Evolutionary conservation across 2,888 invertebrate genomes (phyloP), one percentile per base, ranked within the genome.

Genomic region (Aphodius sticticus): DNA sequence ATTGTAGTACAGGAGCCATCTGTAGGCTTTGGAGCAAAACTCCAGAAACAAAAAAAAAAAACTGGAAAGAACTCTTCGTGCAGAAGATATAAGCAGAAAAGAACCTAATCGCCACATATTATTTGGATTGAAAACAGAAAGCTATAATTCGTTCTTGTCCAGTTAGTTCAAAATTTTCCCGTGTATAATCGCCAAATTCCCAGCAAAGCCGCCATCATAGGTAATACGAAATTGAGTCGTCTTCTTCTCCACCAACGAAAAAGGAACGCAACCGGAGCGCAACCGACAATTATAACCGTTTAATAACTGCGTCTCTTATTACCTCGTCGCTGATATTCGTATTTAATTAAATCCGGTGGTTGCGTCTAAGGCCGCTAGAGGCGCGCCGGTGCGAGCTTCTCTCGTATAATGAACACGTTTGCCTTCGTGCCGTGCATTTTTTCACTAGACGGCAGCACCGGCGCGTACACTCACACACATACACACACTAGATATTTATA

Each of bases 391-490:
- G 26, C 72, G 72, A 15, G 16, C 35, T 72, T 72, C 35, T 36
- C 72, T 72, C 36, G 72, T 53, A 69, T 76, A 76, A 76, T 76
- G 69, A 76, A 76, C 76, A 76, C 53, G 76, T 76, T 76, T 69
- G 53, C 76, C 76, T 76, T 76, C 76, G 69, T 53, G 53, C 53
- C 53, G 1, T 53, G 53, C 53, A 53, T 53, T 53, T 53, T 53
- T 53, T 12, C 53, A 12, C 53, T 53, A 53, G 53, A 53, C 53
- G 53, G 53, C 53, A 53, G 53, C 53, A 53, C 53, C 7, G 6
- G 53, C 53, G 53, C 53, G 53, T 53, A 53, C 53, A 53, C 53
- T 1, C 12, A 53, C 12, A 53, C 53, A 53, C 53, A 53, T 5
- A 53, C 53, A 53, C 53, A 53, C 53, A 53, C 53, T 53, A 53